Evolutionary conservation across 2,888 invertebrate genomes (phyloP), one percentile per base, ranked within the genome.

Genomic region (Cerastoderma edule): DNA sequence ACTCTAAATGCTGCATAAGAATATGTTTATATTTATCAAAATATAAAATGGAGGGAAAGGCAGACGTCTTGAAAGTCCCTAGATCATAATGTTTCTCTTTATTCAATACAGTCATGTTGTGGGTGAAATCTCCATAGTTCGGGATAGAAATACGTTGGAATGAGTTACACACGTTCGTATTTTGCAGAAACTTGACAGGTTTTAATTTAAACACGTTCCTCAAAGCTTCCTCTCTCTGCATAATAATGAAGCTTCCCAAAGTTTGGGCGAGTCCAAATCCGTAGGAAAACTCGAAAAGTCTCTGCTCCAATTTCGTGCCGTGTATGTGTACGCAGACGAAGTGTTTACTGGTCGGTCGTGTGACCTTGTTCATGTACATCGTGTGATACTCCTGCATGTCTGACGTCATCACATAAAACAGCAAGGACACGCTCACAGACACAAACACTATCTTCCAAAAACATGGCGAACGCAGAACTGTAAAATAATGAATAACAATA

Each of bases 301-400:
- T 48, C 3, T 10, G 35, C 44, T 57, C 46, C 19, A 68, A 27
- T 39, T 46, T 33, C 39, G 8, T 39, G 10, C 68, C 68, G 0
- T 22, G 35, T 0, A 32, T 5, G 13, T 60, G 32, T 13, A 56
- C 10, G 32, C 68, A 68, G 30, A 68, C 48, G 22, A 56, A 68
- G 27, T 46, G 56, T 48, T 57, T 68, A 24, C 57, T 32, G 30
- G 44, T 46, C 5, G 68, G 68, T 22, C 56, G 56, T 28, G 39
- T 56, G 22, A 57, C 28, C 4, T 54, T 44, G 10, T 46, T 1
- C 19, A 68, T 44, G 32, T 46, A 68, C 19, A 68, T 2, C 8
- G 44, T 68, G 48, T 39, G 35, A 24, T 60, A 32, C 24, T 68
- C 46, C 24, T 68, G 68, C 22, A 68, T 44, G 32, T 68, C 68